phyloP scores from a whole-genome alignment of 2,113 vertebrate species.

The Oreochromis spilurus region DNA sequence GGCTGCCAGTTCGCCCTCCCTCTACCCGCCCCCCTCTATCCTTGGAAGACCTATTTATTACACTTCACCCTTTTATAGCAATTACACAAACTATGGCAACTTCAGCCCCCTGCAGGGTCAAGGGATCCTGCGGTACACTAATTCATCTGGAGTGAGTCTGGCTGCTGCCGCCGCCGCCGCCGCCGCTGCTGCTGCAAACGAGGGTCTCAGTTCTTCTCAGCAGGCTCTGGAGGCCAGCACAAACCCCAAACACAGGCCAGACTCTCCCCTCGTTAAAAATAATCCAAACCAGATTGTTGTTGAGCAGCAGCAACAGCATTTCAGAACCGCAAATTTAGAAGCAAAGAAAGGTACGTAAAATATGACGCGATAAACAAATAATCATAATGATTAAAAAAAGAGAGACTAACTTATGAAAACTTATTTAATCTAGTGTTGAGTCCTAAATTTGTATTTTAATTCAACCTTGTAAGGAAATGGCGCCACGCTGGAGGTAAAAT shows the following conservation, averaged over 20 bases:
- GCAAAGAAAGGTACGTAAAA: constrained; percentile 93
- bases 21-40: constrained; percentile 88
- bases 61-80: constrained; percentile 96
- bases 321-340: constrained; percentile 84
- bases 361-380: not conserved
- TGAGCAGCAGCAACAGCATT: constrained; percentile 73
- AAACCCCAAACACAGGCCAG: constrained; percentile 81
- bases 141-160: constrained; percentile 76
- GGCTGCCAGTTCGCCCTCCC: constrained; percentile 76
- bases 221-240: constrained; percentile 75
- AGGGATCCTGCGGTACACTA: constrained; percentile 89
- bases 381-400: not conserved
- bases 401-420: not conserved
- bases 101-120: constrained; percentile 92
- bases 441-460: constrained; percentile 22
- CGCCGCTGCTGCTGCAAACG: constrained; percentile 67
- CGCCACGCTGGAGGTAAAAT: not conserved
- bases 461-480: not conserved
- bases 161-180: constrained; percentile 69
- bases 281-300: constrained; percentile 78
- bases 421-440: constrained; percentile 17
- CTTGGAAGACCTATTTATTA: constrained; percentile 97
- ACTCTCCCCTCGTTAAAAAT: constrained; percentile 81
- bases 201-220: constrained; percentile 73
- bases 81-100: constrained; percentile 97